Base-by-base conservation (phyloP, 2,888 invertebrate species). In the Leuctra nigra region DNA sequence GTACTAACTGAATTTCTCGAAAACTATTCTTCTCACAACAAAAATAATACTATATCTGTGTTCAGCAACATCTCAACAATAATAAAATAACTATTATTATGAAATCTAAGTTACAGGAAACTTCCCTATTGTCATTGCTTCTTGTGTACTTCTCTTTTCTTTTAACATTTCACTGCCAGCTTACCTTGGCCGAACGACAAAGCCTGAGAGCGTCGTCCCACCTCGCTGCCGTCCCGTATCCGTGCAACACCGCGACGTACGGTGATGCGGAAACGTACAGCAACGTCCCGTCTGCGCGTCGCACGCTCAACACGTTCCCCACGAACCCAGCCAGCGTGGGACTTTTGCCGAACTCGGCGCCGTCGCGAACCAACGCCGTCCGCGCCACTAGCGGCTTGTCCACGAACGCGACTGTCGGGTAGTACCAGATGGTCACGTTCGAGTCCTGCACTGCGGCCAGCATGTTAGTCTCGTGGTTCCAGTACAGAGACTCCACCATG, bases 261-360 rank as follows among this genome's bases (percentile, higher is more conserved):
- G 67, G 70, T 14, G 67, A 70, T 36, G 71, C 68, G 11, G 68
- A 67, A 54, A 71, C 70, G 59, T 83, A 84, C 25, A 96, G 76
- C 11, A 92, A 72, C 0, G 95, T 90, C 0, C 98, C 98, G 67
- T 97, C 94, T 0, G 87, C 87, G 39, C 93, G 82, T 59, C 94
- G 82, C 50, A 98, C 80, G 1, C 86, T 86, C 1, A 93, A 83
- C 55, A 89, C 83, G 58, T 90, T 90, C 59, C 91, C 91, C 64
- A 90, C 83, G 66, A 95, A 91, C 65, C 82, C 85, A 56, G 86
- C 75, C 11, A 97, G 80, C 58, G 83, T 79, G 0, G 95, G 91
- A 66, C 87, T 87, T 65, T 91, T 86, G 2, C 95, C 95, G 64
- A 92, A 83, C 70, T 96, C 50, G 16, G 35, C n/a, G 33, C 50